Evolutionary conservation across 2,113 vertebrate genomes (phyloP).

Genomic region (Malurus alboscapulatus): DNA sequence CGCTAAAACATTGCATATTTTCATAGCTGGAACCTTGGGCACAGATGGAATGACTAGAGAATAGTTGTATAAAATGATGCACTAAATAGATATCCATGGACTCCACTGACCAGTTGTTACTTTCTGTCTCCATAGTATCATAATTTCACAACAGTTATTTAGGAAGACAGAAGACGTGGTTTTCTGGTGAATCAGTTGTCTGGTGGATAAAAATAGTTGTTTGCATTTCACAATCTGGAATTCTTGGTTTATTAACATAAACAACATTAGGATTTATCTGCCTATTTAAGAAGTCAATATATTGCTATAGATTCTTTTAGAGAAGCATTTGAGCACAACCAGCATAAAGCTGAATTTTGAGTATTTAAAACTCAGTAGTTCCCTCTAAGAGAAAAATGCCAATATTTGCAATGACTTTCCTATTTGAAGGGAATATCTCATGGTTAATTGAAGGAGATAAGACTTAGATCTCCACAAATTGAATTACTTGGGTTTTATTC

Average conservation of each 20-base stretch:
- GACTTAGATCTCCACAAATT: background rate
- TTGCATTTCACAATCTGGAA: background rate
- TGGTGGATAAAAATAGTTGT: background rate
- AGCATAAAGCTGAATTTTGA: background rate
- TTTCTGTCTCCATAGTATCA: background rate
- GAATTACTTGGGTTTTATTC: background rate
- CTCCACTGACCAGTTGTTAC: background rate
- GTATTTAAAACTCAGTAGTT: background rate
- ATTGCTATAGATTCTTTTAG: background rate
- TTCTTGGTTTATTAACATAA: background rate
- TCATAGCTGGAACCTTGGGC: background rate
- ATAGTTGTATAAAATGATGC: background rate
- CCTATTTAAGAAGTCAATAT: background rate
- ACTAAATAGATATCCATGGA: background rate
- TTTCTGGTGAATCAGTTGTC: background rate
- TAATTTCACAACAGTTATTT: background rate
- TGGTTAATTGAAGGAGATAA: background rate
- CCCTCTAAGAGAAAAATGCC: background rate
- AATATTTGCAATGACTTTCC: background rate
- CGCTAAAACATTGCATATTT: background rate
- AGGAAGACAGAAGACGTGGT: background rate
- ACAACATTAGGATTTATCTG: background rate
- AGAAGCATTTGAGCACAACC: background rate
- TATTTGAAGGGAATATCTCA: background rate
- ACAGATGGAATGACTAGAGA: background rate